These are phyloP conservation scores for Phoebastria nigripes DNA, from an alignment of 2,797 vertebrate genomes.

Conservation along the genomic window DNA sequence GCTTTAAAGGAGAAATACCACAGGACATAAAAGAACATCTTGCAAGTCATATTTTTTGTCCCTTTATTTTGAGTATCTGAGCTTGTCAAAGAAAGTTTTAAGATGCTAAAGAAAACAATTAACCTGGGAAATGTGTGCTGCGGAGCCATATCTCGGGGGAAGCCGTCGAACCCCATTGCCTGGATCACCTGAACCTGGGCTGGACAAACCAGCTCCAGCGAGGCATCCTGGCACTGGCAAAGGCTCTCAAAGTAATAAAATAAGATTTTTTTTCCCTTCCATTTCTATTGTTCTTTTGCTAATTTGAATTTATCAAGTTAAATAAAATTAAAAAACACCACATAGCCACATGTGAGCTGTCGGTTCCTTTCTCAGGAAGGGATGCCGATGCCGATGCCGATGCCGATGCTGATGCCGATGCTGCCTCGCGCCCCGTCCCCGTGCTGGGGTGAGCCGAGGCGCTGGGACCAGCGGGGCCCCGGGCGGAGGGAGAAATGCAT, in stretches of 20 bases:
- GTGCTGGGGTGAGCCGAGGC: background rate
- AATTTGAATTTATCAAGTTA: background rate
- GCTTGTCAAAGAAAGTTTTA: background rate
- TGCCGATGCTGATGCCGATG: too few relatives aligned
- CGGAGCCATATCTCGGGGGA: rapidly evolving
- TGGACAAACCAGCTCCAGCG: rapidly evolving
- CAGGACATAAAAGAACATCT: background rate
- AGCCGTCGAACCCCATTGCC: background rate
- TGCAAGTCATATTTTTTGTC: rapidly evolving
- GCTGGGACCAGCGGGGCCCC: background rate
- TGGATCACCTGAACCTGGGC: background rate
- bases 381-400: background rate
- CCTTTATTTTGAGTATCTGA: background rate
- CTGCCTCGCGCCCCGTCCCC: background rate
- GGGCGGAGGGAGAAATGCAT: background rate
- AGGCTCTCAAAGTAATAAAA: background rate
- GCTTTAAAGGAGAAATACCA: background rate
- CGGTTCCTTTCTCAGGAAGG: rapidly evolving
- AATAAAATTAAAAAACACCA: background rate
- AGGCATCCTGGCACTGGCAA: background rate
- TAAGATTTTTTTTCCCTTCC: rapidly evolving
- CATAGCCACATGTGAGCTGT: rapidly evolving
- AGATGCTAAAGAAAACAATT: rapidly evolving
- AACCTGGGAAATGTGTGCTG: background rate
- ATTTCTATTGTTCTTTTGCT: background rate